Conservation (phyloP, 2,797 vertebrate genomes). For the Danio albolineatus region DNA sequence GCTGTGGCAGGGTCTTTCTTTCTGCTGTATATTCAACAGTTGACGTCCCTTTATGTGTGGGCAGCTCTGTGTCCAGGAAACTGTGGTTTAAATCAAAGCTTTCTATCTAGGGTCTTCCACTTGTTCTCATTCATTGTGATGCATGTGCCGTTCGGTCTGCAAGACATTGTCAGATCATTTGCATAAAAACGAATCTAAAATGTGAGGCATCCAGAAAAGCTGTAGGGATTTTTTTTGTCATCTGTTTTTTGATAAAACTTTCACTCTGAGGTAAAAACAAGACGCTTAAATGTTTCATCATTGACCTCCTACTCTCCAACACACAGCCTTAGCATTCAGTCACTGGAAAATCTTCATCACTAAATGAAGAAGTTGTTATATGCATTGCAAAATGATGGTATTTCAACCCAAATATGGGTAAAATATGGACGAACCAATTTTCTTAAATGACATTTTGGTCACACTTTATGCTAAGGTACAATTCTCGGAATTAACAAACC, state of each 20-base stretch:
- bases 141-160: neutral
- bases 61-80: conserved; percentile 65
- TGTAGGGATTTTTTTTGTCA: neutral
- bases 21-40: conserved; percentile 22
- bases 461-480: no score
- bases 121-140: neutral
- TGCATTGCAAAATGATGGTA: neutral
- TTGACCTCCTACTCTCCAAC: conserved; percentile 35
- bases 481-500: no score
- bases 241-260: neutral
- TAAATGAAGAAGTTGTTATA: neutral
- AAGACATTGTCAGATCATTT: neutral
- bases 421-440: no score
- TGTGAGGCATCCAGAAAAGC: neutral
- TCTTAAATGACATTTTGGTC: no score
- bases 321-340: conserved; percentile 12
- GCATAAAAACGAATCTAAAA: neutral
- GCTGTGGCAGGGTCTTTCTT: conserved; percentile 57
- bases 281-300: neutral
- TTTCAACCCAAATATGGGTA: no score
- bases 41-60: conserved; percentile 70
- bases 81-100: conserved; percentile 66
- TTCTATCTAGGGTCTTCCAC: neutral
- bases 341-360: conserved; percentile 51
- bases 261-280: neutral